Conservation (phyloP, 2,888 invertebrate species). For the Argyra leucocephala region DNA sequence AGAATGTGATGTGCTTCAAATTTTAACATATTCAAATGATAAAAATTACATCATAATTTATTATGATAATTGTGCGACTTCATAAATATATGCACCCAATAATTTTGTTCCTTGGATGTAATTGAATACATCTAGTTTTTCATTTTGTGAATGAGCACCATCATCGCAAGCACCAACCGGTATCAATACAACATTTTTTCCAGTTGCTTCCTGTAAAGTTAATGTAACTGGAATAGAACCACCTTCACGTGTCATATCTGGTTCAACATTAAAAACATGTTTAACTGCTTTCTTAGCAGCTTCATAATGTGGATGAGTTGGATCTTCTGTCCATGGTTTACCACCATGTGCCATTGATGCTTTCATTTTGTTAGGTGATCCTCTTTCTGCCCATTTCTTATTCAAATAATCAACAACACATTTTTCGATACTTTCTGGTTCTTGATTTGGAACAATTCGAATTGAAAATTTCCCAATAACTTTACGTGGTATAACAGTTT, state of each 20-base stretch:
- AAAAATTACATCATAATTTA: not conserved
- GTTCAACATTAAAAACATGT: constrained; percentile 76
- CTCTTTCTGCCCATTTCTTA: constrained; percentile 65
- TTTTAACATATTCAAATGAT: no score
- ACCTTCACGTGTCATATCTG: constrained; percentile 93
- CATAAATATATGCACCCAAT: constrained; percentile 79
- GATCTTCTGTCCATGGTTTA: constrained; percentile 87
- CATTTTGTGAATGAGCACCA: constrained; percentile 98
- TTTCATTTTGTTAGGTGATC: constrained; percentile 78
- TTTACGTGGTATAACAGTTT: constrained; percentile 89
- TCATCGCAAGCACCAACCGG: constrained; percentile 91
- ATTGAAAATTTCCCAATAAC: constrained; percentile 96
- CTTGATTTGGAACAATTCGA: constrained; percentile 90
- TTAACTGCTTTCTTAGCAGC: constrained; percentile 76
- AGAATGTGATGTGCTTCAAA: no score
- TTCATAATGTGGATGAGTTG: constrained; percentile 81
- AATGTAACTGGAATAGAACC: constrained; percentile 96
- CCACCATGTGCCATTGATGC: constrained; percentile 60
- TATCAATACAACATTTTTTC: constrained; percentile 85
- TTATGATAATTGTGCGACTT: constrained; percentile 43
- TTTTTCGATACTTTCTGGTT: constrained; percentile 70
- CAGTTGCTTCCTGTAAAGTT: constrained; percentile 83
- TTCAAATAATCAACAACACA: constrained; percentile 69
- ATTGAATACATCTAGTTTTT: constrained; percentile 86
- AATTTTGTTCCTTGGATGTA: constrained; percentile 92